phyloP scores from a whole-genome alignment of 2,888 invertebrate species.

The Molorchus minor region DNA sequence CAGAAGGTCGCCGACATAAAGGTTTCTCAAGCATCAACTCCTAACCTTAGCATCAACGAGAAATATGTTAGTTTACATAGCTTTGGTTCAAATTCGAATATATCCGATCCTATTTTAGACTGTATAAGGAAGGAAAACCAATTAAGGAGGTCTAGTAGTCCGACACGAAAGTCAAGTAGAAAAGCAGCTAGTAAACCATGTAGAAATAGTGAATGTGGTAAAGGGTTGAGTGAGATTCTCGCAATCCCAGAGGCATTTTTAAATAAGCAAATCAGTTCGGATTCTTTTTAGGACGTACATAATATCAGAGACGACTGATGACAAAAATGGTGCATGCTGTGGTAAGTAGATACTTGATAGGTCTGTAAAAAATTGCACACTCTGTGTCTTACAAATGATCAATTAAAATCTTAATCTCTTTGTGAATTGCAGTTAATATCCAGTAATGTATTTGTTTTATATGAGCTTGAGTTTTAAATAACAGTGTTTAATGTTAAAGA shows the following conservation, averaged over 20 bases:
- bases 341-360: slow-evolving; percentile 30
- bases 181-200: slow-evolving; percentile 30
- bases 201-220: slow-evolving; percentile 43
- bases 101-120: slow-evolving; percentile 55
- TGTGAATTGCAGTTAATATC: too few relatives aligned
- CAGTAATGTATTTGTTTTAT: too few relatives aligned
- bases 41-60: slow-evolving; percentile 18
- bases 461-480: too few relatives aligned
- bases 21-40: not conserved
- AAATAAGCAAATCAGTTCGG: slow-evolving; percentile 55
- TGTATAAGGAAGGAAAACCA: slow-evolving; percentile 42
- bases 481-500: too few relatives aligned
- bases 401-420: too few relatives aligned
- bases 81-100: slow-evolving; percentile 48
- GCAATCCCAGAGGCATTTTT: slow-evolving; percentile 60
- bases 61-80: slow-evolving; percentile 43
- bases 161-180: slow-evolving; percentile 29
- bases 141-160: slow-evolving; percentile 41
- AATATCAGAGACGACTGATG: slow-evolving; percentile 24
- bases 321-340: slow-evolving; percentile 23
- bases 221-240: slow-evolving; percentile 57
- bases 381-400: not conserved
- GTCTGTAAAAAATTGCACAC: not conserved
- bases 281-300: slow-evolving; percentile 50
- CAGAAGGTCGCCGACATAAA: slow-evolving; percentile 1